These are phyloP conservation scores for Drosophila lacertosa DNA, from an alignment of 1,140 invertebrate species.

Conservation along the genomic window DNA sequence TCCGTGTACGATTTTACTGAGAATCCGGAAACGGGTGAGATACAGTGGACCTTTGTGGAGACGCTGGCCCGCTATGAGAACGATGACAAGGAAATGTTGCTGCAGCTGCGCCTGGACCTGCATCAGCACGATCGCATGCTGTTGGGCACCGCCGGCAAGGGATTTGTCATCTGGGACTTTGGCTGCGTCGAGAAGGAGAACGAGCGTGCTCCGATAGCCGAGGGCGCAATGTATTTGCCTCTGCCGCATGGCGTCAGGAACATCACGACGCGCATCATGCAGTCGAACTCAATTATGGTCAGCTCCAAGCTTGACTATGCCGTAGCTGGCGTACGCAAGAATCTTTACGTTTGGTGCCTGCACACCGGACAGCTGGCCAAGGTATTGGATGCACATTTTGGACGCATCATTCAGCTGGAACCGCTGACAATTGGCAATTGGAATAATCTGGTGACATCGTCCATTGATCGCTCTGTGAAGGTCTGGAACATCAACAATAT, in stretches of 20 bases:
- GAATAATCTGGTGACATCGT: constrained; percentile 98
- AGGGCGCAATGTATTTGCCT: constrained; percentile 88
- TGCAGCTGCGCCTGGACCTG: constrained; percentile 92
- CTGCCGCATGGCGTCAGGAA: constrained; percentile 96
- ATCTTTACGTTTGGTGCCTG: constrained; percentile 97
- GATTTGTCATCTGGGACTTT: constrained; percentile 91
- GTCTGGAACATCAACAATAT: constrained; percentile 99
- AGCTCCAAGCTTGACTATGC: constrained; percentile 95
- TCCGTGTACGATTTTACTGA: constrained; percentile 63
- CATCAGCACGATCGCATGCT: constrained; percentile 89
- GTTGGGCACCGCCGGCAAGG: constrained; percentile 92
- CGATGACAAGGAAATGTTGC: constrained; percentile 89
- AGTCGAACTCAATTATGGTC: constrained; percentile 95
- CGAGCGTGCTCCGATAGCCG: constrained; percentile 56
- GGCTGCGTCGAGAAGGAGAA: constrained; percentile 56
- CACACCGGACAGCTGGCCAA: constrained; percentile 92
- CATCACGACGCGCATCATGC: constrained; percentile 94
- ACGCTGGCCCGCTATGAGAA: constrained; percentile 87
- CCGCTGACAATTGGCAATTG: constrained; percentile 93
- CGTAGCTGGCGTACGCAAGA: constrained; percentile 98
- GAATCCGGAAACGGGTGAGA: constrained; percentile 84
- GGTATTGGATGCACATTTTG: constrained; percentile 98
- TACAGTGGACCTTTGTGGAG: constrained; percentile 86
- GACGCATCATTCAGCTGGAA: constrained; percentile 96
- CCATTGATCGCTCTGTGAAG: constrained; percentile 98